These are phyloP conservation scores for Poecile atricapillus DNA, from an alignment of 2,113 vertebrate species.

Conservation along the genomic window DNA sequence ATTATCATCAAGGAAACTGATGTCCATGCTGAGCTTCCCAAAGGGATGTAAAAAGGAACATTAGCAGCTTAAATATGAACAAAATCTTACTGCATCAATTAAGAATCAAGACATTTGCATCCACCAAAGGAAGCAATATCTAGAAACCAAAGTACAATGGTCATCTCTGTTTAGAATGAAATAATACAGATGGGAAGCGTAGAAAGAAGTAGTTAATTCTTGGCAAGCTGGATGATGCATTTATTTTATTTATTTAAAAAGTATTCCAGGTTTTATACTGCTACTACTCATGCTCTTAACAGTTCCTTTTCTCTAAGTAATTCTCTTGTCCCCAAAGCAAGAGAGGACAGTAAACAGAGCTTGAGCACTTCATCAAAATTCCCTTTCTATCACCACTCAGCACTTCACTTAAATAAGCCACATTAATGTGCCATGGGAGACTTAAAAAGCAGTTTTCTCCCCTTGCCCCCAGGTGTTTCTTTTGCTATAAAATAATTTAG, in stretches of 20 bases:
- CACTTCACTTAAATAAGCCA: slow-evolving; percentile 46
- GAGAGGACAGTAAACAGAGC: neutral
- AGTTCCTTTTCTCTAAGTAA: neutral
- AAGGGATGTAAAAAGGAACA: neutral
- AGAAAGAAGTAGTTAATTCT: neutral
- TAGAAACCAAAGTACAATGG: neutral
- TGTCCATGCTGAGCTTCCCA: neutral
- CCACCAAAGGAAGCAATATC: neutral
- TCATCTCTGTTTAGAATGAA: neutral
- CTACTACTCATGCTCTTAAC: neutral
- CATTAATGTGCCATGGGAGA: neutral
- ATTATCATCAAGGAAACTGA: neutral
- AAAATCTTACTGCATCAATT: neutral
- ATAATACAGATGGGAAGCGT: neutral
- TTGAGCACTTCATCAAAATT: neutral
- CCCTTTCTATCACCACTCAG: neutral
- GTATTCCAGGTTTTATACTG: neutral
- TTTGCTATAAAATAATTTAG: slow-evolving; percentile 43
- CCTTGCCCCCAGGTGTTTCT: slow-evolving; percentile 8
- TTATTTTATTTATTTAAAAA: neutral
- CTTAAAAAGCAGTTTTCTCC: slow-evolving; percentile 19
- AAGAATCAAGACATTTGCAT: neutral
- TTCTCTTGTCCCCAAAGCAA: neutral
- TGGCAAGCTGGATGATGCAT: neutral
- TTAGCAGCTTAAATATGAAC: neutral